These are phyloP conservation scores for Amphipoea oculea DNA, from an alignment of 2,888 invertebrate genomes.

Conservation along the genomic window DNA sequence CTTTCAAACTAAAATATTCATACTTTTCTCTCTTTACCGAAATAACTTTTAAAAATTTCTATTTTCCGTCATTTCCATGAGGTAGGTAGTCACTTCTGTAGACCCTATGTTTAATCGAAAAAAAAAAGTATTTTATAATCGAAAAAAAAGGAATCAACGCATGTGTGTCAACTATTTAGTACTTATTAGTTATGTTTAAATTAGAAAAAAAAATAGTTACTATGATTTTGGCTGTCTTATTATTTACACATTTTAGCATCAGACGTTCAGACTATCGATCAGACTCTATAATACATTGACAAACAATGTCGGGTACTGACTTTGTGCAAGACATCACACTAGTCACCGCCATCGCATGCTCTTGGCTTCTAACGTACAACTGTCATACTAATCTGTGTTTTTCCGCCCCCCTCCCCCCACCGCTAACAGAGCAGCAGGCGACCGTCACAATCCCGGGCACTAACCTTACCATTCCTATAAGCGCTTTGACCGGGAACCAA, in stretches of 20 bases:
- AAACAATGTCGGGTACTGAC: constrained; percentile 49
- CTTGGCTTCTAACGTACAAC: constrained; percentile 78
- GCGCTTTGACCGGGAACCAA: constrained; percentile 86
- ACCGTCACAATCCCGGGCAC: constrained; percentile 92
- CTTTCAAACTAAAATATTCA: constrained; percentile 66
- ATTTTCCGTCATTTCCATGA: constrained; percentile 2
- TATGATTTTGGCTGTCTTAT: constrained; percentile 52
- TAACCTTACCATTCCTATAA: constrained; percentile 91
- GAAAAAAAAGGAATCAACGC: constrained; percentile 26
- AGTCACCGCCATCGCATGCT: constrained; percentile 72
- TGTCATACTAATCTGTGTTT: constrained; percentile 88
- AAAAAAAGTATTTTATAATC: neutral
- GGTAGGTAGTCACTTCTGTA: constrained; percentile 21
- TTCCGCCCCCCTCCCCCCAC: constrained; percentile 75
- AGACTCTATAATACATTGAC: constrained; percentile 48
- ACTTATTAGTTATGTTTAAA: constrained; percentile 19
- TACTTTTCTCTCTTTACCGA: constrained; percentile 27
- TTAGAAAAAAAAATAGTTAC: constrained; percentile 35
- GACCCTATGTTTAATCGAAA: neutral
- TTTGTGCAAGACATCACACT: constrained; percentile 52
- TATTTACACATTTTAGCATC: constrained; percentile 17
- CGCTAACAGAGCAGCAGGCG: constrained; percentile 88
- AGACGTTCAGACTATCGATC: constrained; percentile 4
- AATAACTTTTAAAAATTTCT: neutral
- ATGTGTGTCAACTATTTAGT: constrained; percentile 33